Percentiles rank a stretch among this genome's conserved stretches.
phyloP scores from a whole-genome alignment of 2,797 vertebrate species.

The Microcaecilia unicolor region DNA sequence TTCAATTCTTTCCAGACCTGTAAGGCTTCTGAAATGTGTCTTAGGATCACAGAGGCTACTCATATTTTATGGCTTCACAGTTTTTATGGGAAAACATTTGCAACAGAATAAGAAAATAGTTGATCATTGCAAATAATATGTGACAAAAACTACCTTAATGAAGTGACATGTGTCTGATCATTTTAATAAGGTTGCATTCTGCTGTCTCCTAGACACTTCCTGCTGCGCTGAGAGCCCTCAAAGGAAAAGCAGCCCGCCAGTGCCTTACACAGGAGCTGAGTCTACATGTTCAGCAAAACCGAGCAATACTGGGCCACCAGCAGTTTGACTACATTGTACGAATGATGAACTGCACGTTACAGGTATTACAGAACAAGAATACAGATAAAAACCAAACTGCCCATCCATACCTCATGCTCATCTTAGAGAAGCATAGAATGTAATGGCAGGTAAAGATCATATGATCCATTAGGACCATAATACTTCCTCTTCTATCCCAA shows the following conservation, averaged over 20 bases:
- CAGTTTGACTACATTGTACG: slow-evolving; percentile 93
- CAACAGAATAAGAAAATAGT: too few species aligned
- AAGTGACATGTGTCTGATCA: neutral
- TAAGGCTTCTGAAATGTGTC: too few species aligned
- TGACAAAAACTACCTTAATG: too few species aligned
- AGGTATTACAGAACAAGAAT: slow-evolving; percentile 70
- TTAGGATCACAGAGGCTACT: too few species aligned
- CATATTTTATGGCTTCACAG: too few species aligned
- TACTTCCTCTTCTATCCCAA: too few species aligned
- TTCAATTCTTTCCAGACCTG: too few species aligned
- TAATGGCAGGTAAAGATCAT: neutral
- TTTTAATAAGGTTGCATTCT: slow-evolving; percentile 6
- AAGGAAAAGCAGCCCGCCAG: slow-evolving; percentile 87
- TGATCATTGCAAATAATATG: too few species aligned
- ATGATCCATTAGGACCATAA: too few species aligned
- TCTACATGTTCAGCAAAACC: slow-evolving; percentile 86
- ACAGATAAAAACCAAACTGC: neutral
- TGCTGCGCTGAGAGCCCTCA: slow-evolving; percentile 89
- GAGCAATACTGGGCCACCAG: slow-evolving; percentile 90
- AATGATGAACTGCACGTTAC: slow-evolving; percentile 96
- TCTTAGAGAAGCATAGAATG: neutral
- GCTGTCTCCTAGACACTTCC: slow-evolving; percentile 69
- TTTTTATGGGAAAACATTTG: too few species aligned
- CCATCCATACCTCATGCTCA: neutral
- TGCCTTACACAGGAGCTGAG: slow-evolving; percentile 88